phyloP scores from a whole-genome alignment of 2,888 invertebrate species.

The Tromatobia lineatoria region DNA sequence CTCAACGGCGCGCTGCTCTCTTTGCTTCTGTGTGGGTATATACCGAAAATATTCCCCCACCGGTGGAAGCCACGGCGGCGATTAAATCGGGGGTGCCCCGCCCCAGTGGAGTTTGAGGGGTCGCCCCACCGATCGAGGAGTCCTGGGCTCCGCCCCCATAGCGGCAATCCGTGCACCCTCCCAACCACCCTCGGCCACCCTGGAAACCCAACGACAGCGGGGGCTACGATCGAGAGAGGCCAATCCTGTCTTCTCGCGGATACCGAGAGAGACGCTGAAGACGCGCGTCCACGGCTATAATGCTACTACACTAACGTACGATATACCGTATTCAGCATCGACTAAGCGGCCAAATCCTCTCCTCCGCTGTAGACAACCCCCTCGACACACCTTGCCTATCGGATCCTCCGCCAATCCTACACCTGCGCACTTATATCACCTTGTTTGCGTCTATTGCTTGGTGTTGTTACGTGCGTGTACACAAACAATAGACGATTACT shows the following conservation, averaged over 20 bases:
- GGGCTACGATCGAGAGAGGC: conserved; percentile 43
- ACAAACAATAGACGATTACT: conserved; percentile 1
- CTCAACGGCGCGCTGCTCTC: conserved; percentile 36
- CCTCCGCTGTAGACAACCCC: conserved; percentile 12
- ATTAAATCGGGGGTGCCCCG: conserved; percentile 77
- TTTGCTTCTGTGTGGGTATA: conserved; percentile 25
- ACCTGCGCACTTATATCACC: conserved; percentile 45
- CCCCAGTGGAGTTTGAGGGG: conserved; percentile 68
- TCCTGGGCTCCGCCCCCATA: conserved; percentile 68
- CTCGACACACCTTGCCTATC: background rate
- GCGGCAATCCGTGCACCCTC: conserved; percentile 64
- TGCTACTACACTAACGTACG: background rate
- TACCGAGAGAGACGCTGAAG: conserved; percentile 17
- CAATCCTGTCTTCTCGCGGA: conserved; percentile 55
- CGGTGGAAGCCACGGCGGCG: conserved; percentile 43
- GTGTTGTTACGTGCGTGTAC: background rate
- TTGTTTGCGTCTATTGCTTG: background rate
- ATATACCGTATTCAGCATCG: conserved; percentile 41
- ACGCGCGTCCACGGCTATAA: conserved; percentile 24
- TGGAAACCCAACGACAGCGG: conserved; percentile 49
- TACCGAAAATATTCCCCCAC: conserved; percentile 66
- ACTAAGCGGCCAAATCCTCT: conserved; percentile 40
- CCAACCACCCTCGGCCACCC: conserved; percentile 37
- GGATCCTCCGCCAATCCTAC: conserved; percentile 39
- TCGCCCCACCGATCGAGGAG: conserved; percentile 65